Base-by-base conservation (phyloP, 2,797 vertebrate genomes). In the Cossypha polioptera region DNA sequence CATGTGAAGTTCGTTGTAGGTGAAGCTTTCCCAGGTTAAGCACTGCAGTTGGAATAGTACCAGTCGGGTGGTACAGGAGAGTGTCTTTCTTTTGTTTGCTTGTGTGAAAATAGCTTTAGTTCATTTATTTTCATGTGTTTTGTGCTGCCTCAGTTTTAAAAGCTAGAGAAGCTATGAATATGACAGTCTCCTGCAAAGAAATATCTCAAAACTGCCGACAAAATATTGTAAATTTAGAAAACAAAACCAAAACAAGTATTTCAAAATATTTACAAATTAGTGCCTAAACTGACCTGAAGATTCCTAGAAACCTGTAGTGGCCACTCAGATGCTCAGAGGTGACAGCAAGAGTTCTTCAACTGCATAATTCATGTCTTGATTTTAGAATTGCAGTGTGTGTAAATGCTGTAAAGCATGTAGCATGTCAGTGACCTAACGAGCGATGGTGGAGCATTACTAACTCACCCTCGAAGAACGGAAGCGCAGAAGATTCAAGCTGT, bases 381-480 rank as follows among this genome's bases (percentile, higher is more conserved):
- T 67, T 66, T 57, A 20, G 55, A 38, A 4, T 8, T 59, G 9
- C 11, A 33, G 8, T 14, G 11, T 62, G 79, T 94, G 66, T 45
- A 9, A 33, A 8, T 35, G 53, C 36, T 55, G 4, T 71, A 3
- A 43, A 59, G 83, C 47, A n/a, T 8, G 51, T 24, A 75, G 42
- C 31, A 13, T 55, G 87, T 90, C 72, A 35, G 33, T 59, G 74
- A 59, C 57, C 84, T 72, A 13, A 55, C n/a, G 7, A 68, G 85
- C 2, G 1, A n/a, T 71, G 75, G 66, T 51, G 75, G 86, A 92
- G 55, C 92, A 62, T 96, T 95, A 81, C 95, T 88, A 54, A 94
- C 47, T 66, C 83, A 72, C 89, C 58, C 87, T 95, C 58, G 71
- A 78, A 89, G 95, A 94, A 96, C 50, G 92, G 96, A 97, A 97